Evolutionary conservation across 2,113 vertebrate species (phyloP).

Genomic region (Connochaetes taurinus): DNA sequence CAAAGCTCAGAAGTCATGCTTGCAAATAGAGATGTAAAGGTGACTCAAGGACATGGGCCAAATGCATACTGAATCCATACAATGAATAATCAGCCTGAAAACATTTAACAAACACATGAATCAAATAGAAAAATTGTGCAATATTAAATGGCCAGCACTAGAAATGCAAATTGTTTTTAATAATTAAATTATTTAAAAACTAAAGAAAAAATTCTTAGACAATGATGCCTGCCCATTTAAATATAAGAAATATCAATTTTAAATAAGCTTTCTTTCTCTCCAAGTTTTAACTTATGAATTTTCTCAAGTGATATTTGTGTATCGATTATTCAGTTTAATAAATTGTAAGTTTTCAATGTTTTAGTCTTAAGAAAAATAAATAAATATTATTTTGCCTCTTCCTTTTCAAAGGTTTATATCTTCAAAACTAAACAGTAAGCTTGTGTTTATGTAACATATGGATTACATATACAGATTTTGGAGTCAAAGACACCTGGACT

Average conservation of each 20-base stretch:
- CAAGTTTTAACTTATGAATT: neutral
- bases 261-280: neutral
- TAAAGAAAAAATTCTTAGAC: neutral
- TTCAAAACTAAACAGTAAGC: neutral
- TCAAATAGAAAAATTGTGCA: neutral
- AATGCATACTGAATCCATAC: neutral
- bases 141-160: neutral
- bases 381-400: neutral
- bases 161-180: neutral
- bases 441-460: neutral
- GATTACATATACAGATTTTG: neutral
- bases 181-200: neutral
- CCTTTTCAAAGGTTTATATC: neutral
- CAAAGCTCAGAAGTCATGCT: neutral
- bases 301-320: neutral
- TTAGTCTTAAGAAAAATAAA: neutral
- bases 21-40: neutral
- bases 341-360: neutral
- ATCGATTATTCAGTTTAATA: neutral
- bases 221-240: neutral
- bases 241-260: neutral
- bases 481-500: neutral
- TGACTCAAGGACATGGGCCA: neutral
- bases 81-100: neutral
- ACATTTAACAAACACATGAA: neutral